Base-by-base conservation (phyloP, 2,888 invertebrate genomes). In the Diplolepis rosae region DNA sequence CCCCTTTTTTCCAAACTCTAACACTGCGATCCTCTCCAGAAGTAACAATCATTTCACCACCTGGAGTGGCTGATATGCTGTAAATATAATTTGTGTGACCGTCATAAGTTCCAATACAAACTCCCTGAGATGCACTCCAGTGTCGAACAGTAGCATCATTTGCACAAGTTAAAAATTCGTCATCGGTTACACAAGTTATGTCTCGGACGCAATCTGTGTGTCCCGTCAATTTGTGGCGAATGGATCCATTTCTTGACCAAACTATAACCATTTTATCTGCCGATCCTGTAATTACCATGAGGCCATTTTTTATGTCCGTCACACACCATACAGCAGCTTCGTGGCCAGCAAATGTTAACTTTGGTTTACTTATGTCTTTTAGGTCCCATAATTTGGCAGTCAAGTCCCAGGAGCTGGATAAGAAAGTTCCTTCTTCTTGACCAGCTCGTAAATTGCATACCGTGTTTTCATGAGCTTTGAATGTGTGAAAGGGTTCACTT, bases 361-460 rank as follows among this genome's bases (percentile, higher is more conserved):
- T n/a, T 13, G 91, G 88, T 30, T 83, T 82, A 11, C 76, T 76
- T 5, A 85, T 70, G 65, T 90, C 89, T 70, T 90, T 90, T 2
- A 94, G 79, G 65, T 90, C 90, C 98, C 98, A 98, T 56, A 96
- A 90, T 83, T 94, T 94, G 0, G 95, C 97, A 4, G 95, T 95
- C 77, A 92, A 92, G 87, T 99, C 98, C 98, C 98, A 98, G 56
- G 98, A 98, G 50, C 97, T 95, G 84, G 96, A 97, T 68, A 94
- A 89, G 81, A 96, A 90, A 39, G 90, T 88, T 24, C 90, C 91
- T 69, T 89, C 87, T 61, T 79, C 77, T 22, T 89, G 88, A 2
- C 90, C 90, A 11, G 90, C 86, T 35, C 83, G 85, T 3, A 92
- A 89, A 86, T 89, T 90, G 75, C 91, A 92, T 87, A 95, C 94